These are phyloP conservation scores for Harpalus rubripes DNA, from an alignment of 2,888 invertebrate genomes.

Conservation along the genomic window DNA sequence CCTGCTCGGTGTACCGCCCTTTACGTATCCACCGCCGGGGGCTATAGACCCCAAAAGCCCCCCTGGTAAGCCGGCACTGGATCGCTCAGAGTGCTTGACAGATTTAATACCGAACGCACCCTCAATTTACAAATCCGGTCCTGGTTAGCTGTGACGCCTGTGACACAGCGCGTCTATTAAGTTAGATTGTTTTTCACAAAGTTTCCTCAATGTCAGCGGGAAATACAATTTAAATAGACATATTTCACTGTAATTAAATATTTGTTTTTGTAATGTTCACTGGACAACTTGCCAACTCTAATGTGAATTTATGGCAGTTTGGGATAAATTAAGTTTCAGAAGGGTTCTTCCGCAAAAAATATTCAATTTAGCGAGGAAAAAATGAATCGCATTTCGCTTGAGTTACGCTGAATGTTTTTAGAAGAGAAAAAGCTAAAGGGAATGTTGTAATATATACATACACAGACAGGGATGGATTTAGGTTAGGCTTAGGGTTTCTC, in stretches of 20 bases:
- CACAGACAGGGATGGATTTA: not conserved
- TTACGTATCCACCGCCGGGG: no score
- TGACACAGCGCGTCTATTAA: not conserved
- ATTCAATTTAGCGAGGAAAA: slow-evolving; percentile 29
- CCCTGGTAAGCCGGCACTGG: no score
- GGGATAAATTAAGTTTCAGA: slow-evolving; percentile 19
- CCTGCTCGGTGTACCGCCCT: no score
- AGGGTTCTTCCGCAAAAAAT: slow-evolving; percentile 41
- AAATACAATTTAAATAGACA: slow-evolving; percentile 25
- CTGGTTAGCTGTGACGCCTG: not conserved
- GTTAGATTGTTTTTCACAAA: slow-evolving; percentile 20
- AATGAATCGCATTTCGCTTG: slow-evolving; percentile 30
- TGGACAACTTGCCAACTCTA: not conserved
- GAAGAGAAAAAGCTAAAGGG: not conserved
- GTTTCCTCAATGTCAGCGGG: not conserved
- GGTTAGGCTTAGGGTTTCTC: not conserved
- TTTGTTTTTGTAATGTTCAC: slow-evolving; percentile 30
- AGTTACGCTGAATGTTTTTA: not conserved
- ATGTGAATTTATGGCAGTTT: slow-evolving; percentile 25
- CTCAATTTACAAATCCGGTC: no score
- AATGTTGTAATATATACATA: not conserved
- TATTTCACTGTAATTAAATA: slow-evolving; percentile 47
- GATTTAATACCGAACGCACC: no score
- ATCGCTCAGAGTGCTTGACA: no score
- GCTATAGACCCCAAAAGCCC: no score